phyloP scores from a whole-genome alignment of 2,888 invertebrate species.

The Tridacna gigas region DNA sequence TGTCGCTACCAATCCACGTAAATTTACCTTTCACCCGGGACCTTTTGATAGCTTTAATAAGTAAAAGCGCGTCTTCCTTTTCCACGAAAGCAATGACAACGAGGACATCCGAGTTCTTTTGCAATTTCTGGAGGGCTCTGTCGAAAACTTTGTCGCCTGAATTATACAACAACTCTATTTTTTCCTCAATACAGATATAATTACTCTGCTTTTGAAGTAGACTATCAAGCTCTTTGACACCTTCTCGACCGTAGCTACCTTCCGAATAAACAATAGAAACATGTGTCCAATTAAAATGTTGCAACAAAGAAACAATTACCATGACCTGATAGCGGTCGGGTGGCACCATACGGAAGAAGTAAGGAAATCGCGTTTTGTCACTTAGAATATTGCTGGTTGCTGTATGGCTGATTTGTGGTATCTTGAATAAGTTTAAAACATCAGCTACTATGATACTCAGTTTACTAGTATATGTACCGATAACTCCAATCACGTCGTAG shows the following conservation, averaged over 20 bases:
- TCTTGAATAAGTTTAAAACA: constrained; percentile 73
- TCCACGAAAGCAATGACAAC: constrained; percentile 79
- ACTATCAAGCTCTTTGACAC: constrained; percentile 65
- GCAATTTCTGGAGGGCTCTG: constrained; percentile 26
- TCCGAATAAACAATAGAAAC: constrained; percentile 91
- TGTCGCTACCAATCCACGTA: constrained; percentile 81
- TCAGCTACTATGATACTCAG: constrained; percentile 76
- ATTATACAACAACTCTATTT: constrained; percentile 58
- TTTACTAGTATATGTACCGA: constrained; percentile 78
- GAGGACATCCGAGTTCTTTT: constrained; percentile 52
- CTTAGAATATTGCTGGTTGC: constrained; percentile 78
- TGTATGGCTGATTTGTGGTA: constrained; percentile 79
- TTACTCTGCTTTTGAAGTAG: constrained; percentile 29
- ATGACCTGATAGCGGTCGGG: constrained; percentile 78
- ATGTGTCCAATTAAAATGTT: constrained; percentile 89
- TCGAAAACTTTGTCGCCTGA: constrained; percentile 33
- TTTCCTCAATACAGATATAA: constrained; percentile 73
- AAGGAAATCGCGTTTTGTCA: constrained; percentile 77
- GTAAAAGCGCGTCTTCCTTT: constrained; percentile 68
- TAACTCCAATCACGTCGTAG: constrained; percentile 77
- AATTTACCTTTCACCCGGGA: constrained; percentile 70
- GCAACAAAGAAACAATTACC: constrained; percentile 73
- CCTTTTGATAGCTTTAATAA: constrained; percentile 69
- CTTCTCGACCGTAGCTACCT: constrained; percentile 85
- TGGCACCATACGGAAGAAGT: constrained; percentile 80